phyloP scores from a whole-genome alignment of 2,888 invertebrate genomes.

The Cactoblastis cactorum region DNA sequence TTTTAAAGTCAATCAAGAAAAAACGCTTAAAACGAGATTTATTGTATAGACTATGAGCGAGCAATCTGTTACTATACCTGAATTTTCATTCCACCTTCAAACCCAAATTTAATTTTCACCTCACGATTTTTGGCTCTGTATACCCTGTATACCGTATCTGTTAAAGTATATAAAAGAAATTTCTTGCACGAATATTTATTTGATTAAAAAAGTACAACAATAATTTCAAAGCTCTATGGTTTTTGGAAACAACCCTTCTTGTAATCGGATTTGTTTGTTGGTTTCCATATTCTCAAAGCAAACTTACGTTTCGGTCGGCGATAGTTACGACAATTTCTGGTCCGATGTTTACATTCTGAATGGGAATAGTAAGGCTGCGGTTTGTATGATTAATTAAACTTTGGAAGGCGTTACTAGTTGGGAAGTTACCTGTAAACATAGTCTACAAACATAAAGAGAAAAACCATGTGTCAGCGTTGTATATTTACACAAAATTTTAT shows the following conservation, averaged over 20 bases:
- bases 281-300: slow-evolving; percentile 31
- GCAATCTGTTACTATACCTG: too few species aligned
- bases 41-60: too few species aligned
- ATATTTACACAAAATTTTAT: background rate
- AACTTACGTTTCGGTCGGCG: slow-evolving; percentile 7
- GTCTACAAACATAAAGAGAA: background rate
- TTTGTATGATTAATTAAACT: background rate
- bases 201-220: background rate
- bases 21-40: too few species aligned
- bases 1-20: too few species aligned
- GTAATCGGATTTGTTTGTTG: slow-evolving; percentile 38
- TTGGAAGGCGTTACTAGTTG: background rate
- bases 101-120: too few species aligned
- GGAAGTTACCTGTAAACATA: background rate
- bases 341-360: background rate
- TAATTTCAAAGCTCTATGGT: slow-evolving; percentile 16
- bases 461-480: background rate
- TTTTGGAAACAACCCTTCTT: slow-evolving; percentile 28
- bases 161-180: too few species aligned
- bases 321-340: slow-evolving; percentile 10
- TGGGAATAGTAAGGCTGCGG: background rate
- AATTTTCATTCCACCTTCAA: too few species aligned
- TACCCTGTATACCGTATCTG: too few species aligned
- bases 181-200: background rate
- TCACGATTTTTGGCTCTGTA: too few species aligned